A percentile compares a stretch with the other conserved stretches of the same genome.
Evolutionary conservation across 2,888 invertebrate species (phyloP).

Genomic region (Latheticus oryzae): DNA sequence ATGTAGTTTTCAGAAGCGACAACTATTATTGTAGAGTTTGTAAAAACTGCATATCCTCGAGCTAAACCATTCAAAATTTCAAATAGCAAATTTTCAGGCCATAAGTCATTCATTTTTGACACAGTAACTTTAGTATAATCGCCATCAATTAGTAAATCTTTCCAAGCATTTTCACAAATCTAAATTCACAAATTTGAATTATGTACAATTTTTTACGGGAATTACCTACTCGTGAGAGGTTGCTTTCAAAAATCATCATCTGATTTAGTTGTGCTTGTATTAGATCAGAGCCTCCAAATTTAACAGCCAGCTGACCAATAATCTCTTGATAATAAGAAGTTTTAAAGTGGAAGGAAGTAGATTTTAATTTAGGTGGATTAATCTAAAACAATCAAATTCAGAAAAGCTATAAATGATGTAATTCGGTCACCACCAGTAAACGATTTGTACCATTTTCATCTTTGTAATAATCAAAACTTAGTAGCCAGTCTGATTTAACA

Average conservation of each 20-base stretch:
- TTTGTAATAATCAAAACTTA: conserved; percentile 24
- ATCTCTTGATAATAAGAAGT: conserved; percentile 20
- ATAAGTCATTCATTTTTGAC: conserved; percentile 63
- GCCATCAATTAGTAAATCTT: conserved; percentile 5
- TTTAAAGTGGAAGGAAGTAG: conserved; percentile 7
- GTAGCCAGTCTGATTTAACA: conserved; percentile 34
- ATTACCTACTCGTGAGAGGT: conserved; percentile 37
- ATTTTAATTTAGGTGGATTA: conserved; percentile 6
- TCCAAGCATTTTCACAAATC: conserved; percentile 10
- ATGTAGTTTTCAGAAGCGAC: conserved; percentile 66
- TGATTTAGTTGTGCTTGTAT: conserved; percentile 42
- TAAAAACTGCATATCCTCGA: conserved; percentile 52
- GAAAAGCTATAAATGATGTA: background rate
- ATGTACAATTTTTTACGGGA: conserved; percentile 5
- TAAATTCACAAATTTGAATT: conserved; percentile 3
- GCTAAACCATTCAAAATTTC: conserved; percentile 66
- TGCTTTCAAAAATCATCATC: conserved; percentile 48
- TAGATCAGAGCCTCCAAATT: conserved; percentile 40
- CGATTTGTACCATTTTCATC: conserved; percentile 31
- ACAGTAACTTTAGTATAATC: conserved; percentile 67
- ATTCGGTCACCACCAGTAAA: conserved; percentile 10
- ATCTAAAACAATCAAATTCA: conserved; percentile 7
- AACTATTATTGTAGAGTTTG: conserved; percentile 64
- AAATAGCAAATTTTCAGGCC: conserved; percentile 64
- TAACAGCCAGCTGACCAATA: conserved; percentile 38